Conservation (phyloP, 2,888 invertebrate genomes). For the Hemithea aestivaria region DNA sequence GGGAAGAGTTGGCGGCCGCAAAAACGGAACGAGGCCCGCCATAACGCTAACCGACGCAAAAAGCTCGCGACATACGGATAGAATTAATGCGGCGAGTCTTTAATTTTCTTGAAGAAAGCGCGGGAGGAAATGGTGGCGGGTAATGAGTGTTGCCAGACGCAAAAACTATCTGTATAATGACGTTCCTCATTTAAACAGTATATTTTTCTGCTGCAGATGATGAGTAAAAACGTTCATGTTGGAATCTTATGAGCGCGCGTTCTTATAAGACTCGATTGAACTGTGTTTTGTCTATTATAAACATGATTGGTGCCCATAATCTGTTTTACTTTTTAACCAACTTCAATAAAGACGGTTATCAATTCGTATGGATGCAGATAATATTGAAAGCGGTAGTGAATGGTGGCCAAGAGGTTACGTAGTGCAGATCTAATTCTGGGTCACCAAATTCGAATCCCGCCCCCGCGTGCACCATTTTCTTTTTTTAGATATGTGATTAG, state of each 20-base stretch:
- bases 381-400: no score
- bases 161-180: constrained; percentile 71
- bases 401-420: no score
- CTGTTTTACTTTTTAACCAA: constrained; percentile 22
- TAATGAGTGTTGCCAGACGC: constrained; percentile 70
- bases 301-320: constrained; percentile 21
- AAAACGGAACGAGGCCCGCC: constrained; percentile 62
- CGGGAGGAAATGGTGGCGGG: constrained; percentile 71
- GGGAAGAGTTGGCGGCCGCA: constrained; percentile 60
- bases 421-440: no score
- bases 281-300: constrained; percentile 28
- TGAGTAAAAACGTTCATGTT: constrained; percentile 35
- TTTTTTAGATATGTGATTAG: no score
- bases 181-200: constrained; percentile 57
- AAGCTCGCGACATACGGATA: constrained; percentile 61
- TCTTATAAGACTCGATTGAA: constrained; percentile 35
- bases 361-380: no score
- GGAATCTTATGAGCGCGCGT: constrained; percentile 42
- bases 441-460: no score
- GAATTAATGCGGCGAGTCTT: constrained; percentile 75
- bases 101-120: constrained; percentile 77
- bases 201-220: constrained; percentile 42
- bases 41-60: constrained; percentile 61
- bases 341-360: no score
- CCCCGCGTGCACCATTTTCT: no score